Evolutionary conservation across 2,113 vertebrate species (phyloP).

Genomic region (Phyllostomus hastatus): DNA sequence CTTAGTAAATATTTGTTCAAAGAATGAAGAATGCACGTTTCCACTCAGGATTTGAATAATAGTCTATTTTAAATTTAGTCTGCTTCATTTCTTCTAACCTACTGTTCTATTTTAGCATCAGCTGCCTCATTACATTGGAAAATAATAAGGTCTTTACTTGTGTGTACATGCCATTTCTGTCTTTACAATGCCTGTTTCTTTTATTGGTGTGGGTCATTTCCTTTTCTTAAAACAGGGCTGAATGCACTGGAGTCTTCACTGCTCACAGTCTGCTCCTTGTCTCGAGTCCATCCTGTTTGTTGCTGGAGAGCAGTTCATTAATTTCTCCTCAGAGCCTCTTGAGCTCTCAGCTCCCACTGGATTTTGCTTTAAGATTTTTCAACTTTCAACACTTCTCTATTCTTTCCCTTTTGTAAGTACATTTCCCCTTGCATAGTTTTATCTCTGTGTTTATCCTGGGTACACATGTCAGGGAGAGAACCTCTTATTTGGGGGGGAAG

Average conservation of each 20-base stretch:
- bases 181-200: slow-evolving; percentile 29
- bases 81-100: slow-evolving; percentile 40
- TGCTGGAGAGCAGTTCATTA: slow-evolving; percentile 18
- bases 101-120: slow-evolving; percentile 55
- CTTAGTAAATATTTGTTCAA: not conserved
- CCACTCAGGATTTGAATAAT: slow-evolving; percentile 29
- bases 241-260: not conserved
- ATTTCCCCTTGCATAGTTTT: not conserved
- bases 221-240: not conserved
- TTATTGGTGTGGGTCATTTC: slow-evolving; percentile 33
- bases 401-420: not conserved
- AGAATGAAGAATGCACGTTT: slow-evolving; percentile 42
- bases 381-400: slow-evolving; percentile 24
- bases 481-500: not conserved
- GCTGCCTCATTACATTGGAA: slow-evolving; percentile 36
- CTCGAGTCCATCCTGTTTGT: slow-evolving; percentile 22
- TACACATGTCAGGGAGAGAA: not conserved
- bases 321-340: slow-evolving; percentile 32
- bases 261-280: not conserved
- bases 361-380: slow-evolving; percentile 32
- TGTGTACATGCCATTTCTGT: slow-evolving; percentile 37
- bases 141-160: slow-evolving; percentile 54
- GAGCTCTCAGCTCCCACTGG: not conserved
- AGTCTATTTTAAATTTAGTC: slow-evolving; percentile 48
- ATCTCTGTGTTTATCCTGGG: not conserved